phyloP scores from a whole-genome alignment of 2,888 invertebrate genomes.

The Bellardia bayeri region DNA sequence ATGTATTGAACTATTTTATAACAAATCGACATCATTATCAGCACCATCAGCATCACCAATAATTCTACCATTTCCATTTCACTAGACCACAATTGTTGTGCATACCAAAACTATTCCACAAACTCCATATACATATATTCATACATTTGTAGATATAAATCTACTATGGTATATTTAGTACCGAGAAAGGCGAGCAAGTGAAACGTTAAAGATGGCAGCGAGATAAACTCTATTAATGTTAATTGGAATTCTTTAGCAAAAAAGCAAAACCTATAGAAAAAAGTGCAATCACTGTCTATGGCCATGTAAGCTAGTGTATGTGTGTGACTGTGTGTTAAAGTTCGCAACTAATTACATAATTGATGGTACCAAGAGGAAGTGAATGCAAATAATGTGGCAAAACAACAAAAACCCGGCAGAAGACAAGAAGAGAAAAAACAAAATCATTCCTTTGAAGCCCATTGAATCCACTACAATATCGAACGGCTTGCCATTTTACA shows the following conservation, averaged over 20 bases:
- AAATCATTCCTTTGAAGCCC: neutral
- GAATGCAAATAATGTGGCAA: neutral
- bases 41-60: neutral
- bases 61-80: conserved; percentile 33
- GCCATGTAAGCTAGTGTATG: neutral
- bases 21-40: conserved; percentile 20
- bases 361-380: conserved; percentile 26
- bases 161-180: neutral
- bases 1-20: conserved; percentile 10
- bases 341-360: conserved; percentile 63
- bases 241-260: conserved; percentile 58
- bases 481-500: neutral
- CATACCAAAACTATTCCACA: conserved; percentile 2
- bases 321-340: conserved; percentile 11
- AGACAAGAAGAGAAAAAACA: neutral
- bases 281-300: conserved; percentile 30
- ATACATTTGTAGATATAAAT: neutral
- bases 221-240: conserved; percentile 48
- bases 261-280: conserved; percentile 4
- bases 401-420: neutral
- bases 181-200: neutral
- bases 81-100: conserved; percentile 28
- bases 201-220: conserved; percentile 42
- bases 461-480: neutral
- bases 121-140: neutral